These are phyloP conservation scores for Norana najaformis DNA, from an alignment of 2,888 invertebrate species.

Conservation along the genomic window DNA sequence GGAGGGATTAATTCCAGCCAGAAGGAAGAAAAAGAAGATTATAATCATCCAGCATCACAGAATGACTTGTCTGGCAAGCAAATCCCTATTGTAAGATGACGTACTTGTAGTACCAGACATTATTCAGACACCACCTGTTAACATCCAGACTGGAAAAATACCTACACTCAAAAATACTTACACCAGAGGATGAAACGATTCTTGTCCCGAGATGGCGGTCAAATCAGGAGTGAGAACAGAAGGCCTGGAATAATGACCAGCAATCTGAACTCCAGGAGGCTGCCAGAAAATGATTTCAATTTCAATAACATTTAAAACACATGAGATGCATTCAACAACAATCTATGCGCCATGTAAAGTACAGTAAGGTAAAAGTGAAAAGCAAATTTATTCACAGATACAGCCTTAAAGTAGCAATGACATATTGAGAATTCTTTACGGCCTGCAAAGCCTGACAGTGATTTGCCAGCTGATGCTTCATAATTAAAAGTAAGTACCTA, in stretches of 20 bases:
- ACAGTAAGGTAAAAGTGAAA: too few relatives aligned
- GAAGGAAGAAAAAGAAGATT: too few relatives aligned
- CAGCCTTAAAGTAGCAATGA: neutral
- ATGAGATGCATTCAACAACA: neutral
- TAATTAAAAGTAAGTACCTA: too few relatives aligned
- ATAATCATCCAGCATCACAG: neutral
- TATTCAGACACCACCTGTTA: neutral
- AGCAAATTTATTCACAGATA: neutral
- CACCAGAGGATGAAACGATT: constrained; percentile 1
- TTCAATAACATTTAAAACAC: neutral
- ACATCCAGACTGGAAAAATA: neutral
- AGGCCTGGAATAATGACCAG: neutral
- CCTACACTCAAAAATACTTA: neutral
- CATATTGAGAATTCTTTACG: neutral
- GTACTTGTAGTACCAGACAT: neutral
- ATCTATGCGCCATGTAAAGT: neutral
- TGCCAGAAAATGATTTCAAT: neutral
- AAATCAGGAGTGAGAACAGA: neutral
- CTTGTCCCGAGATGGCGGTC: neutral
- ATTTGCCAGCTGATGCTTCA: too few relatives aligned
- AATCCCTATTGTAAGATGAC: neutral
- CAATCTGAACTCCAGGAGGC: neutral
- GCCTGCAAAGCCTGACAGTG: too few relatives aligned
- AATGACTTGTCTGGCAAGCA: neutral
- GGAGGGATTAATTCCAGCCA: too few relatives aligned